Evolutionary conservation across 2,888 invertebrate genomes (phyloP), one percentile per base, ranked within the genome.

Genomic region (Cephus pygmeus): DNA sequence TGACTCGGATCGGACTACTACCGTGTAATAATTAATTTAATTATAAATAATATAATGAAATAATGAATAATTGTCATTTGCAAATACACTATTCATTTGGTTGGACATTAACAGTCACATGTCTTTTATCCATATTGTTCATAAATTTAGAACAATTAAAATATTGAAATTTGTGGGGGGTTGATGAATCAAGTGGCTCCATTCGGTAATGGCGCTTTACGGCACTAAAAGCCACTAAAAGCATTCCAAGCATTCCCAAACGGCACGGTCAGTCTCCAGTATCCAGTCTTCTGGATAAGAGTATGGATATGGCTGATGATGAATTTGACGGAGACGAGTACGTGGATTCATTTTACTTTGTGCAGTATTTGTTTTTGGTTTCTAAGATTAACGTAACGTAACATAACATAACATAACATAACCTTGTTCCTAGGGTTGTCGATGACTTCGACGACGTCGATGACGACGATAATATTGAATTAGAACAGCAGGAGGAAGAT

Each of bases 371-470:
- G 34, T 69, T 69, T 56, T 68, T 69, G 15, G 3, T 33, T 40
- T 73, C 31, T 69, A 69, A 68, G n/a, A 31, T 69, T 40, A 71
- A 33, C 35, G 35, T 40, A 71, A 33, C 35, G 35, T 33, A 33
- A 33, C 33, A 33, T 75, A 76, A 73, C 36, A 73, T 36, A 71
- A 33, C 34, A 34, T 75, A 76, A 74, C 34, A 76, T 71, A 75
- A 35, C 73, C 33, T 77, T 30, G n/a, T 79, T 87, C 90, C 33
- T 81, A 94, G 96, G 92, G 93, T 95, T 85, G 93, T 94, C 69
- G 97, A 96, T 87, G 97, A 97, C 90, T 97, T 97, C 89, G 97
- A 97, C 84, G 97, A 97, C 87, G 97, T 97, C 76, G 97, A 97
- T 82, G 97, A 97, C 78, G 97, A 97, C 84, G 97, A 97, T 83